phyloP scores from a whole-genome alignment of 2,888 invertebrate genomes.

The Pteria penguin region DNA sequence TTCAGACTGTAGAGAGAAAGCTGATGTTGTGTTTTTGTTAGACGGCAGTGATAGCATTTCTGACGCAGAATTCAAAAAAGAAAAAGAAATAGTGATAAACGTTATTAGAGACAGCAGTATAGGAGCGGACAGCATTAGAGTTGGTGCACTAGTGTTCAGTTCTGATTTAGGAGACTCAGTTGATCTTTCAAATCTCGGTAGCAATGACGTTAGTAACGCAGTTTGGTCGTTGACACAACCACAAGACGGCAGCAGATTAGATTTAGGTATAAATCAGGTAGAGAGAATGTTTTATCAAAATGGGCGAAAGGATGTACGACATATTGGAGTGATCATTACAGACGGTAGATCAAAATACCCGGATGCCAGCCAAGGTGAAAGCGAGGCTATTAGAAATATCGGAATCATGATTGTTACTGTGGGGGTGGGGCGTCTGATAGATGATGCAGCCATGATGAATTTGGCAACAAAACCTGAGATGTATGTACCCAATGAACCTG shows the following conservation, averaged over 20 bases:
- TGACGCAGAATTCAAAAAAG: constrained; percentile 45
- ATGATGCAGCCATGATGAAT: constrained; percentile 27
- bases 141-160: constrained; percentile 49
- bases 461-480: constrained; percentile 17
- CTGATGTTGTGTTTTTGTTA: constrained; percentile 51
- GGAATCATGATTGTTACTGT: constrained; percentile 53
- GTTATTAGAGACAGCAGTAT: constrained; percentile 42
- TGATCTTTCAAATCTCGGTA: constrained; percentile 9
- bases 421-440: constrained; percentile 53
- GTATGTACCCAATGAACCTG: constrained; percentile 16
- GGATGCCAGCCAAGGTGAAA: constrained; percentile 51
- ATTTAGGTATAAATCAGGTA: constrained; percentile 47
- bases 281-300: constrained; percentile 46
- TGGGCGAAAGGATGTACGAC: constrained; percentile 43
- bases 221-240: constrained; percentile 42
- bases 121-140: constrained; percentile 34
- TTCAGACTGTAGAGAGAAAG: constrained; percentile 47
- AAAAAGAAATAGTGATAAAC: constrained; percentile 40
- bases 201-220: constrained; percentile 15
- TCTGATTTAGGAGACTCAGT: constrained; percentile 43
- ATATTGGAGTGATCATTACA: constrained; percentile 50
- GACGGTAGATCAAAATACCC: constrained; percentile 53
- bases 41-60: constrained; percentile 57
- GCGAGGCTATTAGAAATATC: constrained; percentile 45
- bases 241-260: constrained; percentile 51